Evolutionary conservation across 2,797 vertebrate genomes (phyloP).

Genomic region (Petrocephalus sullivani): DNA sequence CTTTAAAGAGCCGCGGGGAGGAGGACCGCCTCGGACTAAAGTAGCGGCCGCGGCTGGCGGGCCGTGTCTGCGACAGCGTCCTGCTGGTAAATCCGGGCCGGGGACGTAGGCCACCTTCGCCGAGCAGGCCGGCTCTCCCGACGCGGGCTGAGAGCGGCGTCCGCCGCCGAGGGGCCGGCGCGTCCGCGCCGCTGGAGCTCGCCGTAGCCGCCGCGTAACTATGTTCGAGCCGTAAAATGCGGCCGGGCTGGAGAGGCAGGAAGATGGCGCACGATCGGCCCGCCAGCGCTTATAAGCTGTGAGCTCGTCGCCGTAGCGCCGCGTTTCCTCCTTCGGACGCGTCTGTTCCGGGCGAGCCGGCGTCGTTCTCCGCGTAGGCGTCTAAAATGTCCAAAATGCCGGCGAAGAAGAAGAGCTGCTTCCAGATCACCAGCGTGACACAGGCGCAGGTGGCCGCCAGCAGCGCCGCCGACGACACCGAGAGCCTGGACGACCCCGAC

Average conservation of each 20-base stretch:
- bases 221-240: constrained; percentile 57
- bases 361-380: background rate
- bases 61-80: constrained; percentile 53
- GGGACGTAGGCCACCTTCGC: constrained; percentile 36
- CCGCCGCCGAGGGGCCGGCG: constrained; percentile 12
- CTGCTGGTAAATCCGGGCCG: constrained; percentile 47
- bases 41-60: constrained; percentile 52
- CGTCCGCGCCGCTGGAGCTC: constrained; percentile 38
- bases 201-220: constrained; percentile 37
- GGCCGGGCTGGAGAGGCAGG: constrained; percentile 63
- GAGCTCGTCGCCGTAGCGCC: constrained; percentile 21
- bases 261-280: constrained; percentile 63
- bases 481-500: constrained; percentile 96
- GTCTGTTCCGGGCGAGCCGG: background rate
- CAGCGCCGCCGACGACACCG: constrained; percentile 84
- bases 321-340: background rate
- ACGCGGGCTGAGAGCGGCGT: constrained; percentile 13
- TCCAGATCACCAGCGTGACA: constrained; percentile 98
- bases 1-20: constrained; percentile 53
- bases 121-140: constrained; percentile 39
- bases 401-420: constrained; percentile 99
- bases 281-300: constrained; percentile 46
- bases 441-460: constrained; percentile 90
- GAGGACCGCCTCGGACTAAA: constrained; percentile 64
- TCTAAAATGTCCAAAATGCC: constrained; percentile 95